Evolutionary conservation across 2,888 invertebrate genomes (phyloP).

Genomic region (Drymonia ruficornis): DNA sequence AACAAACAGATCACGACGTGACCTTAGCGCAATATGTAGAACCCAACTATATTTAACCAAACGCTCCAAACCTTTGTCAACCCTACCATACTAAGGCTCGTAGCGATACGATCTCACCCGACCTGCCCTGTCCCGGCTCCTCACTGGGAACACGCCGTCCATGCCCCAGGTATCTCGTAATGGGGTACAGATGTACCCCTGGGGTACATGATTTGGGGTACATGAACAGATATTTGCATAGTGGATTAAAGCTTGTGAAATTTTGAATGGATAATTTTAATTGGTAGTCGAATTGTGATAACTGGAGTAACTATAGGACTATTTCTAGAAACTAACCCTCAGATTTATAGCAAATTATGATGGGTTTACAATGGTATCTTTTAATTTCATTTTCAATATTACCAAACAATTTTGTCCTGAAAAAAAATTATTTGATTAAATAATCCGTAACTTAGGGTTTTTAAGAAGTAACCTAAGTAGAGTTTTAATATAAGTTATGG

Average conservation of each 20-base stretch:
- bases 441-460: no score
- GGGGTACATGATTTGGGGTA: background rate
- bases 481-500: no score
- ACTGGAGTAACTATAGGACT: no score
- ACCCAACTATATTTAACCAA: background rate
- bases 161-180: conserved; percentile 14
- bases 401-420: no score
- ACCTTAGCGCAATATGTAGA: background rate
- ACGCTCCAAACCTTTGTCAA: conserved; percentile 9
- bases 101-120: conserved; percentile 72
- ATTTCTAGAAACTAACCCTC: no score
- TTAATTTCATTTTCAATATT: no score
- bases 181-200: conserved; percentile 4
- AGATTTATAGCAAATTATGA: no score
- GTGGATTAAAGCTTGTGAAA: background rate
- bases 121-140: conserved; percentile 61
- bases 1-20: background rate
- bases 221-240: background rate
- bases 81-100: conserved; percentile 37
- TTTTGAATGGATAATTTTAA: background rate
- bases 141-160: conserved; percentile 36
- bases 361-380: no score
- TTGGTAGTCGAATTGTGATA: background rate
- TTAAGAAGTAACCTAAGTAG: no score
- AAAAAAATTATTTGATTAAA: no score